Evolutionary conservation across 2,797 vertebrate genomes (phyloP).

Genomic region (Macrochelys suwanniensis): DNA sequence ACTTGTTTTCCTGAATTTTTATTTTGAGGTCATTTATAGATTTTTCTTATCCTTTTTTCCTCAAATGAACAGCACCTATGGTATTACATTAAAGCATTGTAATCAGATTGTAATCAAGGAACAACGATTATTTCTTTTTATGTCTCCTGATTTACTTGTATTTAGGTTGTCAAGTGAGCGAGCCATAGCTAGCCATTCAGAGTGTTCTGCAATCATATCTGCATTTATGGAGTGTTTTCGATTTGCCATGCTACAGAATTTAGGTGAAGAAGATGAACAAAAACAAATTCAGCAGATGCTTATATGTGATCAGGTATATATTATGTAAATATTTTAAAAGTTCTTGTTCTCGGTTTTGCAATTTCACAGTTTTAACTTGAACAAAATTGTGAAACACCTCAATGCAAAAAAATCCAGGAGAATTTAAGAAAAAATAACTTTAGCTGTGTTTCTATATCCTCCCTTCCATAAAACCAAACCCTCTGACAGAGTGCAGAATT

Average conservation of each 20-base stretch:
- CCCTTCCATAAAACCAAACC: neutral
- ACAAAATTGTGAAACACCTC: neutral
- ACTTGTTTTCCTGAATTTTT: neutral
- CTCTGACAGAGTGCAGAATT: neutral
- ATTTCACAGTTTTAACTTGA: neutral
- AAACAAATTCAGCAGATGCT: conserved; percentile 87
- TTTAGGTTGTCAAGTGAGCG: conserved; percentile 90
- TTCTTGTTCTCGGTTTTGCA: neutral
- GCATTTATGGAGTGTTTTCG: conserved; percentile 92
- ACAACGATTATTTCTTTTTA: neutral
- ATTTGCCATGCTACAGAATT: conserved; percentile 86
- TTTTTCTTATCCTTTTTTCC: neutral
- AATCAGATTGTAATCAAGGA: rapidly evolving
- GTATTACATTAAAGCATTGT: neutral
- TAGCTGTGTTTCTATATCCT: neutral
- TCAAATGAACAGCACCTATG: neutral
- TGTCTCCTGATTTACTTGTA: conserved; percentile 28
- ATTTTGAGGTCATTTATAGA: neutral
- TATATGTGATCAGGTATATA: conserved; percentile 89
- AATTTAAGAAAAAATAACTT: neutral
- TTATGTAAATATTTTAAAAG: neutral
- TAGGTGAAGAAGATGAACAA: conserved; percentile 80
- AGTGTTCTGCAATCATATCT: conserved; percentile 89
- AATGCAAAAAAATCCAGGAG: neutral
- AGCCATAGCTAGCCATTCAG: conserved; percentile 86